Evolutionary conservation across 2,888 invertebrate species (phyloP).

Genomic region (Hirtodrosophila histrioides): DNA sequence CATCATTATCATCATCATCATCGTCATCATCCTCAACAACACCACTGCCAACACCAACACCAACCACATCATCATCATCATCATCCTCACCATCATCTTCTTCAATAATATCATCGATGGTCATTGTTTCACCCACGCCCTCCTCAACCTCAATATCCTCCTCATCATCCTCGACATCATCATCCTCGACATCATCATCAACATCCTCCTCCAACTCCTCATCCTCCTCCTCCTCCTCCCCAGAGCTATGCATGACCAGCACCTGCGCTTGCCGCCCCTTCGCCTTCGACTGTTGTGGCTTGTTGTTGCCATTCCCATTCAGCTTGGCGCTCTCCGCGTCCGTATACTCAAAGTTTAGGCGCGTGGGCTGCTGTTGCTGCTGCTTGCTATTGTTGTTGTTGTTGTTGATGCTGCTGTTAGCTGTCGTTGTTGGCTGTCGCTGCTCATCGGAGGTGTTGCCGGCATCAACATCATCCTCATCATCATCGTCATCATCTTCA

Average conservation of each 20-base stretch:
- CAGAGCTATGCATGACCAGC: conserved; percentile 41
- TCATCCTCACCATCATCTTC: conserved; percentile 59
- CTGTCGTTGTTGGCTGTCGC: conserved; percentile 6
- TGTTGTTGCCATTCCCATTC: conserved; percentile 45
- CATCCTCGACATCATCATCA: conserved; percentile 23
- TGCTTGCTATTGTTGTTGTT: conserved; percentile 1
- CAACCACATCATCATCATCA: conserved; percentile 52
- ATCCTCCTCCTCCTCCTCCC: conserved; percentile 28
- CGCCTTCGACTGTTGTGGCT: conserved; percentile 18
- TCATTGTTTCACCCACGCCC: conserved; percentile 37
- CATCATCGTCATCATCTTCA: conserved; percentile 43
- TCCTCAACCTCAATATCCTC: conserved; percentile 24
- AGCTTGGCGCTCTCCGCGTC: conserved; percentile 28
- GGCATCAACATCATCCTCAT: conserved; percentile 39
- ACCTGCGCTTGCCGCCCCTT: conserved; percentile 10
- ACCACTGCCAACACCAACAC: conserved; percentile 47
- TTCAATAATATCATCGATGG: conserved; percentile 66
- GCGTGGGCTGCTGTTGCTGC: background rate
- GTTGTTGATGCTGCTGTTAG: background rate
- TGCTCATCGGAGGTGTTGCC: conserved; percentile 9
- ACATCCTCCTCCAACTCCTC: conserved; percentile 22
- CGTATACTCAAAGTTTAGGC: conserved; percentile 24
- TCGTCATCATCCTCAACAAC: conserved; percentile 43
- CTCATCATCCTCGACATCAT: conserved; percentile 15
- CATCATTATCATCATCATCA: conserved; percentile 54